A percentile compares a stretch with the other conserved stretches of the same genome.
Conservation (phyloP, 1,140 invertebrate species). For the Asobara japonica region DNA sequence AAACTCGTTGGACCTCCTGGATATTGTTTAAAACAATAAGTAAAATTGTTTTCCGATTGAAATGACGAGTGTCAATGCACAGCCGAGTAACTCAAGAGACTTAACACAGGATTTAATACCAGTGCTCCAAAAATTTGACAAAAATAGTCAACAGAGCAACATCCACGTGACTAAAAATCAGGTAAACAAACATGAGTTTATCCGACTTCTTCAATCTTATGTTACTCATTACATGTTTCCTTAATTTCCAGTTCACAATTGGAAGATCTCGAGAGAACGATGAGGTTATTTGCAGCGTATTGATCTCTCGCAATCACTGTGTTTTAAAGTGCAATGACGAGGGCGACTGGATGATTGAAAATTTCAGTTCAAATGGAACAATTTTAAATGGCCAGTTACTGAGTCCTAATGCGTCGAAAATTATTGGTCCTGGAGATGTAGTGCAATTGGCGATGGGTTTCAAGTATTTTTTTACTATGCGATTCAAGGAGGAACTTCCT, state of each 20-base stretch:
- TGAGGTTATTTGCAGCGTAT: slow-evolving; percentile 61
- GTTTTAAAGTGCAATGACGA: slow-evolving; percentile 55
- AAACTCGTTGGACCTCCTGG: too few species aligned
- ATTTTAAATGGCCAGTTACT: slow-evolving; percentile 62
- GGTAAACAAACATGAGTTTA: slow-evolving; percentile 35
- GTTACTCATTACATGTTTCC: not conserved
- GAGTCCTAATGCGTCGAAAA: slow-evolving; percentile 49
- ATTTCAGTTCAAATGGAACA: slow-evolving; percentile 66
- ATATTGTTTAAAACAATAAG: slow-evolving; percentile 9
- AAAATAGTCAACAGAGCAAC: slow-evolving; percentile 15
- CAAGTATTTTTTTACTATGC: slow-evolving; percentile 61
- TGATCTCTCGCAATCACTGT: slow-evolving; percentile 69
- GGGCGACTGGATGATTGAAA: slow-evolving; percentile 55
- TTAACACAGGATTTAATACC: slow-evolving; percentile 39
- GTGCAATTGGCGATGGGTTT: slow-evolving; percentile 65
- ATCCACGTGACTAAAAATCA: slow-evolving; percentile 52
- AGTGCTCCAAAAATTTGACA: slow-evolving; percentile 42
- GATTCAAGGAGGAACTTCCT: slow-evolving; percentile 37
- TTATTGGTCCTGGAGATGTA: slow-evolving; percentile 61
- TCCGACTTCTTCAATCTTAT: not conserved
- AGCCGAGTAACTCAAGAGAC: slow-evolving; percentile 23
- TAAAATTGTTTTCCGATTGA: too few species aligned
- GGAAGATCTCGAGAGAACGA: slow-evolving; percentile 64
- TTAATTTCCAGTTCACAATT: slow-evolving; percentile 63
- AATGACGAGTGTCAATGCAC: slow-evolving; percentile 18